phyloP scores from a whole-genome alignment of 2,888 invertebrate genomes.

The Cinara cedri region DNA sequence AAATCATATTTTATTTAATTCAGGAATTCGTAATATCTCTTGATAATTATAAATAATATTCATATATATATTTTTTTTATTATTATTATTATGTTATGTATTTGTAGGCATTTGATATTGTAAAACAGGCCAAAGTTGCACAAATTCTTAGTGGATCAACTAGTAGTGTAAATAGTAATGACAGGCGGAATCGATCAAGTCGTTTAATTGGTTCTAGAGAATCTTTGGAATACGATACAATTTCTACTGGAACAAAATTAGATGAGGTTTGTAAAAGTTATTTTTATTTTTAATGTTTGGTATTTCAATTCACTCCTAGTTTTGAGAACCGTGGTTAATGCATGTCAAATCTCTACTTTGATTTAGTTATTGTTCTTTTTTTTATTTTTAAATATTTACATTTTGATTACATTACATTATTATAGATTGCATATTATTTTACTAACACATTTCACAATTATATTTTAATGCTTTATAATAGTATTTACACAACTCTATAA shows the following conservation, averaged over 20 bases:
- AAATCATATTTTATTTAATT: neutral
- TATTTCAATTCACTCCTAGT: conserved; percentile 60
- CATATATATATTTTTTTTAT: neutral
- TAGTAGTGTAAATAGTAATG: conserved; percentile 59
- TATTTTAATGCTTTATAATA: conserved; percentile 18
- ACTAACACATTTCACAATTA: conserved; percentile 17
- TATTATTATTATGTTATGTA: conserved; percentile 59
- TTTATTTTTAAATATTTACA: conserved; percentile 23
- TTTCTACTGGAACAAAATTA: conserved; percentile 61
- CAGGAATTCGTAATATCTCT: neutral
- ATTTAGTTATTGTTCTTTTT: conserved; percentile 16
- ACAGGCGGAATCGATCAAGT: conserved; percentile 58
- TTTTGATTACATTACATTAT: neutral
- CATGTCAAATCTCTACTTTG: conserved; percentile 31
- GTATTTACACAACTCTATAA: neutral
- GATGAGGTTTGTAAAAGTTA: conserved; percentile 74
- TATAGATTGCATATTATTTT: neutral
- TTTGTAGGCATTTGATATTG: conserved; percentile 83
- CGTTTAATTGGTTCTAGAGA: conserved; percentile 73
- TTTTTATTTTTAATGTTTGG: conserved; percentile 57
- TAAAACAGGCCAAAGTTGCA: conserved; percentile 86
- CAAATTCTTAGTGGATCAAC: conserved; percentile 67
- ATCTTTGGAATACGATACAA: conserved; percentile 73
- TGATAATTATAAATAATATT: neutral
- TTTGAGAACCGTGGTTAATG: conserved; percentile 58